Conservation (phyloP, 2,888 invertebrate genomes). For the Xestobium rufovillosum region DNA sequence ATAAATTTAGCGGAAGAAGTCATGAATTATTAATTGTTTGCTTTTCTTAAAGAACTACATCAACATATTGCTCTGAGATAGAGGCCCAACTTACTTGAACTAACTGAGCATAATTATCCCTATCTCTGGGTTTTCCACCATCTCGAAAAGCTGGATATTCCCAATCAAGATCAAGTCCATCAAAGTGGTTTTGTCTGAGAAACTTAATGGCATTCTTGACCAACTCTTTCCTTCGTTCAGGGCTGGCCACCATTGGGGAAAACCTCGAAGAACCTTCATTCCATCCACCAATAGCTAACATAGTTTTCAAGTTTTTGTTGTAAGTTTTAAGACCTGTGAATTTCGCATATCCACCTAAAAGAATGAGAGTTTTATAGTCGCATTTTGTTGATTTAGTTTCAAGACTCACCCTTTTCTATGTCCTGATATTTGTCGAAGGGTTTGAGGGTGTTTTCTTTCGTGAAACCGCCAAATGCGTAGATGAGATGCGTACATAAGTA, state of each 20-base stretch:
- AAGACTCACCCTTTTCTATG: conserved; percentile 75
- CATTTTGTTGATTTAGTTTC: neutral
- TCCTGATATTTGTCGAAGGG: conserved; percentile 95
- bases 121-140: conserved; percentile 72
- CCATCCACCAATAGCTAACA: conserved; percentile 90
- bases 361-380: neutral
- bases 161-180: conserved; percentile 91
- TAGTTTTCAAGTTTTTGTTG: conserved; percentile 83
- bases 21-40: conserved; percentile 5
- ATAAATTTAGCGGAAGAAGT: too few species aligned
- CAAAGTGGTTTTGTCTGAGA: conserved; percentile 84
- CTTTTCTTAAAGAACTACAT: too few species aligned
- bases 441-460: conserved; percentile 82
- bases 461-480: conserved; percentile 89
- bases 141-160: conserved; percentile 79
- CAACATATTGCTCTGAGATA: too few species aligned
- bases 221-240: conserved; percentile 69
- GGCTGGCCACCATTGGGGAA: conserved; percentile 79
- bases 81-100: conserved; percentile 67
- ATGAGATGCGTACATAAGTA: conserved; percentile 89
- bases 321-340: conserved; percentile 89
- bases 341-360: conserved; percentile 82
- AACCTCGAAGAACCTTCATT: conserved; percentile 85
- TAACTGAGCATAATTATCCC: conserved; percentile 79
- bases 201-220: conserved; percentile 80